Evolutionary conservation across 2,113 vertebrate genomes (phyloP).

Genomic region (Apaloderma vittatum): DNA sequence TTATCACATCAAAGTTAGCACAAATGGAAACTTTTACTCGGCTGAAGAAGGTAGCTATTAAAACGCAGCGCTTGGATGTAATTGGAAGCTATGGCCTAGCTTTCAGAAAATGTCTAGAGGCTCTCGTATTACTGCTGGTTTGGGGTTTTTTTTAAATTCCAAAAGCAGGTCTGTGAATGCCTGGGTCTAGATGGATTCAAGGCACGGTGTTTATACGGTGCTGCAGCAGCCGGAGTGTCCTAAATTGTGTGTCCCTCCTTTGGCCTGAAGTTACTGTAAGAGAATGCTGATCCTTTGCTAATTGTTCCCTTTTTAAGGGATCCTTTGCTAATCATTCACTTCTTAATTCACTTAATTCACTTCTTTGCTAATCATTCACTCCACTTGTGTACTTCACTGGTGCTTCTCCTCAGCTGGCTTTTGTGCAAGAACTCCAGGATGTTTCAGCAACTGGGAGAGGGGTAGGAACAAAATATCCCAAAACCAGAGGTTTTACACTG

Average conservation of each 20-base stretch:
- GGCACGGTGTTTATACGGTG: not conserved
- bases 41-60: constrained; percentile 1
- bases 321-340: too few relatives aligned
- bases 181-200: not conserved
- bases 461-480: not conserved
- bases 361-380: too few relatives aligned
- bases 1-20: constrained; percentile 54
- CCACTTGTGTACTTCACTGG: not conserved
- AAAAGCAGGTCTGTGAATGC: not conserved
- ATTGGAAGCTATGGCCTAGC: not conserved
- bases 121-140: not conserved
- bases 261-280: not conserved
- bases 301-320: rapidly evolving
- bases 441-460: not conserved
- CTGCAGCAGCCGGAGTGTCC: not conserved
- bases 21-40: not conserved
- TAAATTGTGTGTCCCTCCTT: not conserved
- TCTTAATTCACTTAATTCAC: too few relatives aligned
- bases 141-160: not conserved
- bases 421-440: not conserved
- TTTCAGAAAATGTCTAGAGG: not conserved
- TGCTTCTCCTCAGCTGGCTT: not conserved
- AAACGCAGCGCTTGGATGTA: not conserved
- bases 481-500: not conserved
- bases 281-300: not conserved